Evolutionary conservation across 2,797 vertebrate genomes (phyloP).

Genomic region (Fundulus diaphanus): DNA sequence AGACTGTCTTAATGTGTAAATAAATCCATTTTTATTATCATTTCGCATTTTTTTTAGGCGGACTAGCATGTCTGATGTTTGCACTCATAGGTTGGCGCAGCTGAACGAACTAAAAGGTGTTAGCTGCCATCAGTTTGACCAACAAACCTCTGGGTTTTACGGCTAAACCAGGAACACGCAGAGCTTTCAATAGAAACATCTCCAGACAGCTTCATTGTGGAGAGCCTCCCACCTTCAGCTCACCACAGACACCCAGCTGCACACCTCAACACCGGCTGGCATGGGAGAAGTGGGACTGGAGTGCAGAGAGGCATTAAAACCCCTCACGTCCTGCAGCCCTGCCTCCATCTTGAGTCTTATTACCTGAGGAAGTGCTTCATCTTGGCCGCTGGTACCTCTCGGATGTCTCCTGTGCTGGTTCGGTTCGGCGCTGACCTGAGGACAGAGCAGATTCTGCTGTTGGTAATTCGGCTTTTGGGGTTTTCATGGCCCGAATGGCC

Average conservation of each 20-base stretch:
- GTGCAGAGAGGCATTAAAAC: neutral
- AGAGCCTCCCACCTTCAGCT: slow-evolving; percentile 33
- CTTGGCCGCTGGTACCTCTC: slow-evolving; percentile 46
- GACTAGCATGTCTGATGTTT: no score
- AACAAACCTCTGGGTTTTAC: neutral
- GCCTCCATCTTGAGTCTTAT: slow-evolving; percentile 24
- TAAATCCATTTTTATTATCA: no score
- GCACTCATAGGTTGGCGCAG: no score
- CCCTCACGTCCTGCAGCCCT: neutral
- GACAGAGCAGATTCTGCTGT: slow-evolving; percentile 11
- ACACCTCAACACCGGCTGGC: neutral
- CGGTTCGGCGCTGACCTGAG: slow-evolving; percentile 34
- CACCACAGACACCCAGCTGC: slow-evolving; percentile 22
- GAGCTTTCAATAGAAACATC: slow-evolving; percentile 39
- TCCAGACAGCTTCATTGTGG: slow-evolving; percentile 38
- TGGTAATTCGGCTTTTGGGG: neutral
- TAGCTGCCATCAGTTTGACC: neutral
- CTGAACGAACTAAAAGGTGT: no score
- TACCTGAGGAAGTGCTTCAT: slow-evolving; percentile 89
- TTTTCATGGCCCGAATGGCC: slow-evolving; percentile 21
- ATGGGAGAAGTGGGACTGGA: slow-evolving; percentile 15
- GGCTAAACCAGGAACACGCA: neutral
- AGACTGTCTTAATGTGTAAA: no score
- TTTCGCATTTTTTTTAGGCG: no score
- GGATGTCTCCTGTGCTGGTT: slow-evolving; percentile 23